A percentile compares a stretch with the other conserved stretches of the same genome.
Evolutionary conservation across 2,888 invertebrate genomes (phyloP).

Genomic region (Coremacera marginata): DNA sequence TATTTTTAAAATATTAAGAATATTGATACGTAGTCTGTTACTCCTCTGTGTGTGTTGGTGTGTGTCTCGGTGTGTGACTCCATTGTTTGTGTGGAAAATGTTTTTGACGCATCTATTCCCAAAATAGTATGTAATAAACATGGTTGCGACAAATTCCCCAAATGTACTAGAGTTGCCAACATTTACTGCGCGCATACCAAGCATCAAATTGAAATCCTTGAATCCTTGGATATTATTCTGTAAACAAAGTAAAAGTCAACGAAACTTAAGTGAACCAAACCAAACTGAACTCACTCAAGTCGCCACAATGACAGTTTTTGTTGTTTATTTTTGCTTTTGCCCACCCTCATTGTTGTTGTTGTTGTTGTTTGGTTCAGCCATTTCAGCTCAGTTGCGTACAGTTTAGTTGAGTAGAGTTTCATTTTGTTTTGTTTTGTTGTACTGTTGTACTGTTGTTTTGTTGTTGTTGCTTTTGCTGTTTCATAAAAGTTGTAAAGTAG

Average conservation of each 20-base stretch:
- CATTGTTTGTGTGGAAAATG: neutral
- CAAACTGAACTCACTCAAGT: conserved; percentile 12
- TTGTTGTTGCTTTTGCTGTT: conserved; percentile 32
- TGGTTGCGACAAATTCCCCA: neutral
- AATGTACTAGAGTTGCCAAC: conserved; percentile 8
- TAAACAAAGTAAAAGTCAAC: conserved; percentile 20
- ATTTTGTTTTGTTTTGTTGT: neutral
- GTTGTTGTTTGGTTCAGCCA: neutral
- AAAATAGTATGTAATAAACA: neutral
- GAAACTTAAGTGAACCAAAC: conserved; percentile 12
- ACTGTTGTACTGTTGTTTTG: conserved; percentile 38
- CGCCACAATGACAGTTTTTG: conserved; percentile 19
- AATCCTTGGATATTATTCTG: neutral
- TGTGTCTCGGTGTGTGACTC: neutral
- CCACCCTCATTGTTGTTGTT: neutral
- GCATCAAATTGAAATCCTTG: conserved; percentile 23
- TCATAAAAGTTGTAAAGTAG: conserved; percentile 29
- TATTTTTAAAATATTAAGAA: conserved; percentile 11
- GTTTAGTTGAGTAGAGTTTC: conserved; percentile 6
- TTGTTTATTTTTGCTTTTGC: neutral
- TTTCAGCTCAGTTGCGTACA: conserved; percentile 1
- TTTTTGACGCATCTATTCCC: neutral
- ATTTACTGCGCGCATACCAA: conserved; percentile 55
- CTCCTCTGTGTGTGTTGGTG: neutral
- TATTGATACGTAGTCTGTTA: neutral